Evolutionary conservation across 2,797 vertebrate species (phyloP).

Genomic region (Melanogrammus aeglefinus): DNA sequence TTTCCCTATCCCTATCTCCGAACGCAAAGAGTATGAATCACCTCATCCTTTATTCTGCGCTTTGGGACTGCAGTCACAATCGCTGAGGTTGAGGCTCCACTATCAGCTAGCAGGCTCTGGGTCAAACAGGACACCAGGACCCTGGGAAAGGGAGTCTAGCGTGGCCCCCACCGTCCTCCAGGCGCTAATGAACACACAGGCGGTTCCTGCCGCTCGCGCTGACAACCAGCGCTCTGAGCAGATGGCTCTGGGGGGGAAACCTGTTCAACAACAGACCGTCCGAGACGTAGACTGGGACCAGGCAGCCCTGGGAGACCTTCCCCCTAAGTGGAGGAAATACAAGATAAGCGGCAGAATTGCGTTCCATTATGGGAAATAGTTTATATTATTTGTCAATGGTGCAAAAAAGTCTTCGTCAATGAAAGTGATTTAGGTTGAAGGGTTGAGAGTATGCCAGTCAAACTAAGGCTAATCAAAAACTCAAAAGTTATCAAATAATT

Average conservation of each 20-base stretch:
- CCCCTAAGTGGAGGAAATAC: background rate
- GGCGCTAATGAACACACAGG: conserved; percentile 64
- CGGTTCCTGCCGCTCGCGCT: conserved; percentile 41
- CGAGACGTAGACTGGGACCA: background rate
- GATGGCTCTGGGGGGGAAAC: conserved; percentile 44
- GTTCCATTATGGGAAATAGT: background rate
- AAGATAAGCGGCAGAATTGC: background rate
- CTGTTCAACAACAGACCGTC: conserved; percentile 28
- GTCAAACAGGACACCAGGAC: conserved; percentile 63
- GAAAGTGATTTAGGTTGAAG: background rate
- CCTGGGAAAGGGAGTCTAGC: conserved; percentile 67
- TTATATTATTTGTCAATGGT: background rate
- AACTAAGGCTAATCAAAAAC: background rate
- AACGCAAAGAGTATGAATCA: background rate
- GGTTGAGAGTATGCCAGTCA: background rate
- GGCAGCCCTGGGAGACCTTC: background rate
- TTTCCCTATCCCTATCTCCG: background rate
- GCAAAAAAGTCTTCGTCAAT: background rate
- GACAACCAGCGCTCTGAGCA: conserved; percentile 37
- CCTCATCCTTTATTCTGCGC: background rate
- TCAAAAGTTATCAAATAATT: background rate
- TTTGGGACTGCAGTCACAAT: conserved; percentile 3
- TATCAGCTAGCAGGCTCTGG: conserved; percentile 62
- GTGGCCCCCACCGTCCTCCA: background rate
- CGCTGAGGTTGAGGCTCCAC: conserved; percentile 9